Percentiles rank a stretch among this genome's conserved stretches.
Conservation (phyloP, 2,113 vertebrate genomes). For the Megalops atlanticus region DNA sequence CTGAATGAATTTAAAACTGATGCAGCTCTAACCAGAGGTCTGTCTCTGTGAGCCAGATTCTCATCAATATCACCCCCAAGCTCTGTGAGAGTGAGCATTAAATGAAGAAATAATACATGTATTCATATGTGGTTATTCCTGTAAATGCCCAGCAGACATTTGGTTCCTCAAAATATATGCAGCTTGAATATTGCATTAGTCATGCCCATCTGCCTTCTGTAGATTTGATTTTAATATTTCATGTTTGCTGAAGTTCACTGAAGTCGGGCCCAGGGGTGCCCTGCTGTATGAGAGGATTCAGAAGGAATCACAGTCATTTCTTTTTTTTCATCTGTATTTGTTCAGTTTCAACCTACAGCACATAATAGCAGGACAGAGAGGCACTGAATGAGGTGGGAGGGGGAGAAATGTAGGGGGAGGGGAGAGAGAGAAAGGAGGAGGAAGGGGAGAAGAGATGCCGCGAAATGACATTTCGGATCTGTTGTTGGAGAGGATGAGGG, state of each 20-base stretch:
- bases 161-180: not conserved
- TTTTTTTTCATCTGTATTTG: conserved; percentile 1
- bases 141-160: not conserved
- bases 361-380: no score
- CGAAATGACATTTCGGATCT: no score
- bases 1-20: no score
- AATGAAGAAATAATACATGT: not conserved
- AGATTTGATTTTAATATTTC: conserved; percentile 18
- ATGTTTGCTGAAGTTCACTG: conserved; percentile 24
- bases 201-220: not conserved
- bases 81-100: not conserved
- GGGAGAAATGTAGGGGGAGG: no score
- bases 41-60: not conserved
- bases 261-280: conserved; percentile 2
- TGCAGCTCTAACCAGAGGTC: not conserved
- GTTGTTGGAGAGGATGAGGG: not conserved
- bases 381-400: no score
- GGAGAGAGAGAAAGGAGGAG: no score
- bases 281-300: conserved; percentile 2
- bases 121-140: not conserved
- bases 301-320: not conserved
- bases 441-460: no score
- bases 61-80: not conserved
- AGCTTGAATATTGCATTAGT: not conserved
- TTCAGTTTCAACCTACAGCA: no score